Evolutionary conservation across 2,113 vertebrate species (phyloP).

Genomic region (Pongo abelii): DNA sequence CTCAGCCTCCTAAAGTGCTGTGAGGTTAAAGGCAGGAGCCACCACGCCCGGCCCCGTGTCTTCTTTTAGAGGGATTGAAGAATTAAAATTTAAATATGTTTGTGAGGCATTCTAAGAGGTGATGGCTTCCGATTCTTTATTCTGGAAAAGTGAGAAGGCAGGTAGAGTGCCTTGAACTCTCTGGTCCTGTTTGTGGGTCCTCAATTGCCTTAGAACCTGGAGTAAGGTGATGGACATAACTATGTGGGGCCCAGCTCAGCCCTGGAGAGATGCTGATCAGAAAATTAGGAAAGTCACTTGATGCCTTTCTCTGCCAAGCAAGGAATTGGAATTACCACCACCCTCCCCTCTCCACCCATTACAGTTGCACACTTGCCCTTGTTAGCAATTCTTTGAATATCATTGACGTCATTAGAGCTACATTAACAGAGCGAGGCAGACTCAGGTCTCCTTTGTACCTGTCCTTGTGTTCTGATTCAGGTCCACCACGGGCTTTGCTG

Average conservation of each 20-base stretch:
- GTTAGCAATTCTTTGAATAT: not conserved
- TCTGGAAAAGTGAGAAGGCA: not conserved
- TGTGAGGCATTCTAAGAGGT: not conserved
- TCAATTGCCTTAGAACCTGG: not conserved
- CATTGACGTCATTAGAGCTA: not conserved
- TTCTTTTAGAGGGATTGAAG: not conserved
- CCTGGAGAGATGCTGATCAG: not conserved
- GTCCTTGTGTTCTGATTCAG: not conserved
- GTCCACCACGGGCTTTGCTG: not conserved
- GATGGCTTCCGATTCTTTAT: not conserved
- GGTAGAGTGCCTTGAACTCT: not conserved
- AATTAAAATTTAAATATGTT: not conserved
- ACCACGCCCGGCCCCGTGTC: not conserved
- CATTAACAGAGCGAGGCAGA: slow-evolving; percentile 2
- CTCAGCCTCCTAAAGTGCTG: not conserved
- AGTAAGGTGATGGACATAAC: not conserved
- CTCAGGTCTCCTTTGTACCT: not conserved
- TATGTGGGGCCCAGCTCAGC: not conserved
- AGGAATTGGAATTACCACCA: not conserved
- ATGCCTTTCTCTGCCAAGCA: not conserved
- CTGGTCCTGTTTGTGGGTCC: not conserved
- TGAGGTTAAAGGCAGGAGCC: not conserved
- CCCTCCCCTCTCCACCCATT: not conserved
- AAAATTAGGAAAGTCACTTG: not conserved
- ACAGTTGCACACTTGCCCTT: not conserved